Conservation (phyloP, 2,797 vertebrate genomes). For the Ceryle rudis region DNA sequence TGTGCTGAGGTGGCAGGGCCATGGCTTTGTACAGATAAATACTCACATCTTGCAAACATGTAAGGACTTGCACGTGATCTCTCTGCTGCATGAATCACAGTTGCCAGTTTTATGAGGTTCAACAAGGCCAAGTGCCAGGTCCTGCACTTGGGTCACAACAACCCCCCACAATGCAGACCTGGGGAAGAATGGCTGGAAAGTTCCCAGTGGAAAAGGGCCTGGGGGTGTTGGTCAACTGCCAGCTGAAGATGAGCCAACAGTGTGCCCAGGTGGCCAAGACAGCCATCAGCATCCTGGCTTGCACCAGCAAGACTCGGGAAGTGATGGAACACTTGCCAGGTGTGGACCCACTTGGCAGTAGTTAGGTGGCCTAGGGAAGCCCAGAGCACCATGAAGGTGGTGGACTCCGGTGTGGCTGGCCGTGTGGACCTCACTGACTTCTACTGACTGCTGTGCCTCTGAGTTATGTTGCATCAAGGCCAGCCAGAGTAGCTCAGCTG, state of each 20-base stretch:
- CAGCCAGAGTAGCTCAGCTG: not conserved
- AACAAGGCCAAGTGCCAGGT: too few relatives aligned
- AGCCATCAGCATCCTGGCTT: too few relatives aligned
- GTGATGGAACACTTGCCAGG: too few relatives aligned
- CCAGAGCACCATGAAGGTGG: not conserved
- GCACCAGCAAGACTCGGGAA: too few relatives aligned
- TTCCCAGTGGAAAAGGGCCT: too few relatives aligned
- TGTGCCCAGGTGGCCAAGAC: too few relatives aligned
- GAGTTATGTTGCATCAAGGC: not conserved
- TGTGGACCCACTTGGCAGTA: not conserved
- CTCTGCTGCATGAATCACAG: not conserved
- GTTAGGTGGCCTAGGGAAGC: not conserved
- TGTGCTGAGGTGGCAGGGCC: not conserved
- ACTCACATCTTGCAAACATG: not conserved
- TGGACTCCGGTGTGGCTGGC: accelerated
- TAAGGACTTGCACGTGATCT: not conserved
- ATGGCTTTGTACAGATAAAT: not conserved
- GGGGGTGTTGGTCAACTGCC: too few relatives aligned
- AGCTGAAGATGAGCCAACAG: too few relatives aligned
- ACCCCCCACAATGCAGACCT: too few relatives aligned
- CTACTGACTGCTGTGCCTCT: not conserved
- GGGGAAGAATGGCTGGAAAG: too few relatives aligned
- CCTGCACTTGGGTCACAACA: too few relatives aligned
- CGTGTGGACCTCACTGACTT: accelerated
- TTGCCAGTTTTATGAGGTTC: not conserved